phyloP scores from a whole-genome alignment of 2,888 invertebrate genomes.

The Amiota minor region DNA sequence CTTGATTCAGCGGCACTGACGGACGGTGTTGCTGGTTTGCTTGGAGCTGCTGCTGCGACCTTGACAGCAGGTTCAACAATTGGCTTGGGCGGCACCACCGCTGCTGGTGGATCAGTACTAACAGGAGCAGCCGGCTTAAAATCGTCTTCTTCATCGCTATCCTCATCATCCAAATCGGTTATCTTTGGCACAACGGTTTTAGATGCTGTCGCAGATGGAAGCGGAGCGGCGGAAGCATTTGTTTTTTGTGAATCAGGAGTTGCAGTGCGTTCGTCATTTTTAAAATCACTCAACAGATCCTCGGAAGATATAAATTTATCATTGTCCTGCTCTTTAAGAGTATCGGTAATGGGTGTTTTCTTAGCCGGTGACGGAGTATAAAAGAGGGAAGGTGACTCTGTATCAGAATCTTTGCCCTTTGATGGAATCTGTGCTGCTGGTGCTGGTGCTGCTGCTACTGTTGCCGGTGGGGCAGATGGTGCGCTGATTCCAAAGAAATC shows the following conservation, averaged over 20 bases:
- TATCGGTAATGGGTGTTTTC: constrained; percentile 66
- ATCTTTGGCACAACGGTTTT: constrained; percentile 42
- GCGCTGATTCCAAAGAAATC: constrained; percentile 46
- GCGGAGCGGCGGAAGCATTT: constrained; percentile 33
- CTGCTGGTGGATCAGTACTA: constrained; percentile 35
- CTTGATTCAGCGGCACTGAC: background rate
- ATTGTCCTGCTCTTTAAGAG: constrained; percentile 71
- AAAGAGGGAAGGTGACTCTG: constrained; percentile 70
- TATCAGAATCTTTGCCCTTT: constrained; percentile 62
- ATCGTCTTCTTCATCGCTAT: constrained; percentile 45
- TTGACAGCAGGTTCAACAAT: constrained; percentile 16
- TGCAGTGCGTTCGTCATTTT: constrained; percentile 64
- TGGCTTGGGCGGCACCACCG: constrained; percentile 43
- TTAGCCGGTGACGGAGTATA: constrained; percentile 72
- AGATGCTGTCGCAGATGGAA: constrained; percentile 19
- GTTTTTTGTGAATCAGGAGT: constrained; percentile 50
- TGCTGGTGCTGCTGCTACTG: constrained; percentile 36
- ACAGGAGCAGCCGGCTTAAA: constrained; percentile 46
- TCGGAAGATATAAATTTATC: constrained; percentile 73
- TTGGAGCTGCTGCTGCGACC: constrained; percentile 24
- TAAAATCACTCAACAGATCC: constrained; percentile 71
- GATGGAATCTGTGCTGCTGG: background rate
- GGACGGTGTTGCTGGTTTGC: background rate
- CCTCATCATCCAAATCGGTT: constrained; percentile 67
- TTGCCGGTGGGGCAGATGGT: constrained; percentile 33